phyloP scores from a whole-genome alignment of 2,113 vertebrate species.

The Hippocampus zosterae region DNA sequence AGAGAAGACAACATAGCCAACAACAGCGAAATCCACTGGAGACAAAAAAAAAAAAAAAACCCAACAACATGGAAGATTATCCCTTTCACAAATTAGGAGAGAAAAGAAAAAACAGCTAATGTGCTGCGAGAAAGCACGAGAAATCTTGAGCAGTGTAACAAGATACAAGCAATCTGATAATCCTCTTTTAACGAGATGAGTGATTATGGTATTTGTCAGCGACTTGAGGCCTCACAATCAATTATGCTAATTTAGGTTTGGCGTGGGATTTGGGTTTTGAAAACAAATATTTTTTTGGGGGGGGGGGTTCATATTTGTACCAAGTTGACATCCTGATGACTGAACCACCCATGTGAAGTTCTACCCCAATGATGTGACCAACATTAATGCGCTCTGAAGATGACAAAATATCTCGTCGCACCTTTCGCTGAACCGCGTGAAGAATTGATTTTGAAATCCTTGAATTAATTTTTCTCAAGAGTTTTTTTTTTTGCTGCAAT shows the following conservation, averaged over 20 bases:
- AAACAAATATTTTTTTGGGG: too few species aligned
- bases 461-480: neutral
- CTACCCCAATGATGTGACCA: too few species aligned
- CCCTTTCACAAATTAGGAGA: constrained; percentile 50
- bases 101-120: constrained; percentile 57
- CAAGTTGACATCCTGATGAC: too few species aligned
- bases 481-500: constrained; percentile 38
- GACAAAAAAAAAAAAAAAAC: constrained; percentile 33
- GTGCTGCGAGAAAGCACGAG: constrained; percentile 36
- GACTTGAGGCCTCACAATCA: constrained; percentile 66
- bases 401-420: too few species aligned
- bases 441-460: neutral
- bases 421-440: too few species aligned
- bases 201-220: constrained; percentile 70
- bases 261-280: too few species aligned
- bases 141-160: constrained; percentile 68
- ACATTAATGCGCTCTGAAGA: too few species aligned
- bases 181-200: constrained; percentile 75
- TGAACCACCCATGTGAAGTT: too few species aligned
- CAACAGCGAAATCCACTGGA: constrained; percentile 24
- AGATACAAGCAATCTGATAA: constrained; percentile 74
- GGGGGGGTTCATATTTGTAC: too few species aligned
- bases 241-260: constrained; percentile 68
- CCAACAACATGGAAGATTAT: constrained; percentile 42
- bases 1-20: constrained; percentile 16